These are phyloP conservation scores for Drosophila silvestris DNA, from an alignment of 2,888 invertebrate genomes.

Conservation along the genomic window DNA sequence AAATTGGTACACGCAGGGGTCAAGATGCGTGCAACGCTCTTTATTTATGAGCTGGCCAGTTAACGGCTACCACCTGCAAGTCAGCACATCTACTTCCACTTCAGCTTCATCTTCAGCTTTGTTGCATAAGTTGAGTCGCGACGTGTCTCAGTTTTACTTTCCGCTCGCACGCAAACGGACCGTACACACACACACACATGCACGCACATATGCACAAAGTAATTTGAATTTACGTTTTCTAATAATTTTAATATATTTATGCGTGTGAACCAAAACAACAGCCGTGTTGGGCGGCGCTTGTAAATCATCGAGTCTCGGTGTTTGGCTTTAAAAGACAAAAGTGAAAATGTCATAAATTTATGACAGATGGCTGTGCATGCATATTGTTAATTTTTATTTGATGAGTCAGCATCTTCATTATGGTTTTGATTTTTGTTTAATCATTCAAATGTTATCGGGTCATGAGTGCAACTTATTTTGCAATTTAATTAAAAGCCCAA, in stretches of 20 bases:
- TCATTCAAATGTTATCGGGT: constrained; percentile 16
- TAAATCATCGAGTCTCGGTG: constrained; percentile 52
- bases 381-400: constrained; percentile 8
- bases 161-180: constrained; percentile 53
- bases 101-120: neutral
- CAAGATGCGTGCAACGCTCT: constrained; percentile 37
- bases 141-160: constrained; percentile 26
- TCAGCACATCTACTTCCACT: neutral
- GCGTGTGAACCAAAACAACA: constrained; percentile 65
- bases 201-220: constrained; percentile 1
- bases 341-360: constrained; percentile 39
- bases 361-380: constrained; percentile 1
- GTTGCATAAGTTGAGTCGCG: constrained; percentile 60
- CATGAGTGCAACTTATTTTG: constrained; percentile 13
- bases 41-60: constrained; percentile 38
- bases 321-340: constrained; percentile 17
- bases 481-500: neutral
- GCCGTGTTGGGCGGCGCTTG: constrained; percentile 36
- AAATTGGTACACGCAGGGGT: constrained; percentile 43
- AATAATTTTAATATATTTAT: constrained; percentile 67
- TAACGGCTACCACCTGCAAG: constrained; percentile 26
- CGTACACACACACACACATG: neutral
- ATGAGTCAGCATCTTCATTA: constrained; percentile 10
- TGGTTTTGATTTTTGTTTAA: constrained; percentile 1
- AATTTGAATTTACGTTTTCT: constrained; percentile 48